Evolutionary conservation across 2,113 vertebrate species (phyloP).

Genomic region (Chauna torquata): DNA sequence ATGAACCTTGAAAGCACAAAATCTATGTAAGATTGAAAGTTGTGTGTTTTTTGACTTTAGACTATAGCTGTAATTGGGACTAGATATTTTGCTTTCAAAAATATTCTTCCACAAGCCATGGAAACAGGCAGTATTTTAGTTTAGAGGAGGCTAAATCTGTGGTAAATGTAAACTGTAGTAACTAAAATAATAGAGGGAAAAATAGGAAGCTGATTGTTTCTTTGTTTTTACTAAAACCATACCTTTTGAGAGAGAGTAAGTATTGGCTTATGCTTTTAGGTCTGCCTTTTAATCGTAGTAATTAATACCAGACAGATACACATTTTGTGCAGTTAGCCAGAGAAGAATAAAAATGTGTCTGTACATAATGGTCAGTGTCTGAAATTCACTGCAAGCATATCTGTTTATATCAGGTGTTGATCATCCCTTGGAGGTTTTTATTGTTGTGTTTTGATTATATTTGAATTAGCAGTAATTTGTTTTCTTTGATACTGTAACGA

Average conservation of each 20-base stretch:
- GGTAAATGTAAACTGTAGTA: accelerated
- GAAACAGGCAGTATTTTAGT: neutral
- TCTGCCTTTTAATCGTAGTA: neutral
- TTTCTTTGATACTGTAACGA: neutral
- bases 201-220: neutral
- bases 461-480: neutral
- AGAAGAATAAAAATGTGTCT: neutral
- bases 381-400: neutral
- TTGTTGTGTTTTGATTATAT: neutral
- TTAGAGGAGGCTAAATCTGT: accelerated
- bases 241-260: neutral
- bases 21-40: neutral
- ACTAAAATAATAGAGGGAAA: neutral
- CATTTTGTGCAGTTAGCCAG: neutral
- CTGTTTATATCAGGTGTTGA: neutral
- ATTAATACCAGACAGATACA: neutral
- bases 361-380: neutral
- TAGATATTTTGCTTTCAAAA: neutral
- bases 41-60: neutral
- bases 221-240: neutral
- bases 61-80: neutral
- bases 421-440: neutral
- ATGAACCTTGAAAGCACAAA: neutral
- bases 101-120: neutral
- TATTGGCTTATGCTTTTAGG: neutral